Conservation (phyloP, 2,113 vertebrate species). For the Motacilla alba region DNA sequence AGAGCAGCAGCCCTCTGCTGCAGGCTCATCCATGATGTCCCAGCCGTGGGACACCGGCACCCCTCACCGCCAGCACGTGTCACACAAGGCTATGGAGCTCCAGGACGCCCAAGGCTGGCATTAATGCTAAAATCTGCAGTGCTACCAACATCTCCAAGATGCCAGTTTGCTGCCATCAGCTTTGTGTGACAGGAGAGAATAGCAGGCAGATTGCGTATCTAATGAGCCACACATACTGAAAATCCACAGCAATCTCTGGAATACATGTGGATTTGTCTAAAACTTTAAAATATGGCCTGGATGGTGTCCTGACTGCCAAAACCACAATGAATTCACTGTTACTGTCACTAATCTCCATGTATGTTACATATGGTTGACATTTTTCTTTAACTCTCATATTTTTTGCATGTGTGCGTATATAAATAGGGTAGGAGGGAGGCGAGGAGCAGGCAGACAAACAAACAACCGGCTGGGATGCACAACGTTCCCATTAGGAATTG, state of each 20-base stretch:
- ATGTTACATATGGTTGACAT: slow-evolving; percentile 59
- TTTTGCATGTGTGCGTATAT: slow-evolving; percentile 50
- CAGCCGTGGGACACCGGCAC: not conserved
- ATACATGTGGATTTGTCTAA: slow-evolving; percentile 55
- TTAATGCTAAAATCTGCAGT: slow-evolving; percentile 70
- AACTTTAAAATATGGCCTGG: slow-evolving; percentile 62
- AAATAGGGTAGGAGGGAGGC: slow-evolving; percentile 43
- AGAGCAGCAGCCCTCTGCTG: not conserved
- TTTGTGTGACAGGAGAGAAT: slow-evolving; percentile 64
- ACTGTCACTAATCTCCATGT: slow-evolving; percentile 51
- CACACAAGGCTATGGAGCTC: slow-evolving; percentile 24
- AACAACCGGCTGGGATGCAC: slow-evolving; percentile 47
- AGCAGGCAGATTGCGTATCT: slow-evolving; percentile 60
- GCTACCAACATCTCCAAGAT: slow-evolving; percentile 59
- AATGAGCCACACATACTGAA: slow-evolving; percentile 50
- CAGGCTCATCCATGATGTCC: not conserved
- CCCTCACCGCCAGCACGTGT: not conserved
- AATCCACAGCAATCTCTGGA: slow-evolving; percentile 64
- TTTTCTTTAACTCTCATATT: slow-evolving; percentile 57
- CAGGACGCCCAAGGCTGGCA: slow-evolving; percentile 70
- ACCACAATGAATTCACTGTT: slow-evolving; percentile 61
- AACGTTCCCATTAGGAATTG: slow-evolving; percentile 14
- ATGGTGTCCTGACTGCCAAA: slow-evolving; percentile 57
- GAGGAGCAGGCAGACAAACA: slow-evolving; percentile 55
- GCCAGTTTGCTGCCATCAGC: slow-evolving; percentile 68